Evolutionary conservation across 2,888 invertebrate species (phyloP).

Genomic region (Phalera bucephala): DNA sequence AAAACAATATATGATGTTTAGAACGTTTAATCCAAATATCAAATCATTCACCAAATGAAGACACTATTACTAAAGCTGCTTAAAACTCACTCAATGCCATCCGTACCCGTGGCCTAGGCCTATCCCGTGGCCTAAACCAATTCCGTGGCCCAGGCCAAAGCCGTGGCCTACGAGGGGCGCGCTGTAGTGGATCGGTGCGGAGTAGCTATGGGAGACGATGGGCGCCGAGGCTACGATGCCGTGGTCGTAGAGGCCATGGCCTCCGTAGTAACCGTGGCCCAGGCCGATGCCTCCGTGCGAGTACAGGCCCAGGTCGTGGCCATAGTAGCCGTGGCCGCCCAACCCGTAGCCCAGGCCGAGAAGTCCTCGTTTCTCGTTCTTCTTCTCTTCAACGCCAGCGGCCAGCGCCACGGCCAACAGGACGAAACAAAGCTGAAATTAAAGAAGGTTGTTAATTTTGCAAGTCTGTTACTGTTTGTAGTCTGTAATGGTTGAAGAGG

Average conservation of each 20-base stretch:
- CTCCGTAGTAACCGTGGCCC: constrained; percentile 28
- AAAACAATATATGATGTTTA: too few species aligned
- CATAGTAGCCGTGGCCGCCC: constrained; percentile 41
- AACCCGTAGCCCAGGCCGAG: constrained; percentile 69
- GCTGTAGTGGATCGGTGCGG: constrained; percentile 18
- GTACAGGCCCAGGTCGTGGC: constrained; percentile 49
- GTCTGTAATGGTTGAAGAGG: too few species aligned
- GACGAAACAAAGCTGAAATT: constrained; percentile 56
- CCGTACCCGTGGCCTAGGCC: constrained; percentile 39
- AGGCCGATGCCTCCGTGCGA: constrained; percentile 28
- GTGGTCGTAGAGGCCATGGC: constrained; percentile 33
- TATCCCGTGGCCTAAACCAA: constrained; percentile 15
- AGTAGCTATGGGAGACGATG: constrained; percentile 26
- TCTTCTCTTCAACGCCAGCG: constrained; percentile 68
- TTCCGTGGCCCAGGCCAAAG: constrained; percentile 13
- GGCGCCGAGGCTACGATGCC: constrained; percentile 26
- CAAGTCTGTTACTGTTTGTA: too few species aligned
- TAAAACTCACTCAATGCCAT: constrained; percentile 55
- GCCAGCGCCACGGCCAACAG: constrained; percentile 56
- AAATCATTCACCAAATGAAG: constrained; percentile 34
- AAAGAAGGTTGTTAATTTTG: too few species aligned
- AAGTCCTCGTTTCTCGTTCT: constrained; percentile 73
- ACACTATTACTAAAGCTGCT: too few species aligned
- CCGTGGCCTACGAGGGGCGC: constrained; percentile 33
- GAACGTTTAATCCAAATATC: constrained; percentile 23